Base-by-base conservation (phyloP, 1,140 invertebrate genomes). In the Halesus radiatus region DNA sequence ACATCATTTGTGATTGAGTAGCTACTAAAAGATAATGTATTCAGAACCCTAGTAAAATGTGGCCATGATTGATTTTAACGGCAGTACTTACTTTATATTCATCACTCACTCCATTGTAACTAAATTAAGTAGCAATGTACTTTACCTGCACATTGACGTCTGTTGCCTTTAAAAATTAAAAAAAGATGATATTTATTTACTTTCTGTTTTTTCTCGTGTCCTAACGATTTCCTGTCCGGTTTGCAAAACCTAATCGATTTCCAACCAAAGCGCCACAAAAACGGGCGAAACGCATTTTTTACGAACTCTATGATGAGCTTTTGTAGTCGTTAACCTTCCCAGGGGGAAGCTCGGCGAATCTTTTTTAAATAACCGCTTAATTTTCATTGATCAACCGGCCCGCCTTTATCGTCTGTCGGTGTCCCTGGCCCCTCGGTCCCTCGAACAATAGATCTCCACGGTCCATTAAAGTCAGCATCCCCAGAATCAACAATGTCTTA, bases 291-390 rank as follows among this genome's bases (percentile, higher is more conserved):
- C 66, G 45, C 3, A 16, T 79, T 82, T 79, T 82, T 82, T 82
- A 76, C 76, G 64, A 77, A 76, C 29, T 76, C 60, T 66, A 15
- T 60, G 56, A 76, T 76, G 73, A 60, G 53, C n/a, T 76, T 76
- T 62, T 32, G 37, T 22, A 75, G 81, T 82, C 81, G 78, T 82
- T 82, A 82, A 77, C 60, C 75, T 32, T 64, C 54, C 76, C 56
- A n/a, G 70, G 60, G 76, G 78, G 81, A 73, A 80, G 74, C 81
- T 73, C 78, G 75, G 68, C 78, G 78, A 82, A 82, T 82, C 81
- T 76, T 77, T 62, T 56, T 80, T 82, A 82, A 82, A 80, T 70
- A 82, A 82, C 66, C 81, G 81, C 78, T 82, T 82, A 82, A 80
- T 82, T 72, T 82, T 79, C 81, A 80, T 77, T 77, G 75, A 77